Percentiles rank a stretch among this genome's conserved stretches.
Evolutionary conservation across 2,888 invertebrate genomes (phyloP).

Genomic region (Sesamia inferens): DNA sequence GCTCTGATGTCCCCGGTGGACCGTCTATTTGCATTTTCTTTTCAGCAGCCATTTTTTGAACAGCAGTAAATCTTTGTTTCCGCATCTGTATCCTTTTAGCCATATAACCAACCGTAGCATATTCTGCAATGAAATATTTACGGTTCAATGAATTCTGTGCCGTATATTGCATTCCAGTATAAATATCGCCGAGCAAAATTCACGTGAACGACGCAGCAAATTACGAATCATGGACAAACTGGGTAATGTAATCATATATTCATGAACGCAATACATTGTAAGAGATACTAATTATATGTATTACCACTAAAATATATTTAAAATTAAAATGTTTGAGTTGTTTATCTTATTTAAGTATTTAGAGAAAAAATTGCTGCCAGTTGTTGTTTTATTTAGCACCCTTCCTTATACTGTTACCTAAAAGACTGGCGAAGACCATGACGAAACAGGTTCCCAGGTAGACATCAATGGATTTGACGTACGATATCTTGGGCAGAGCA

Average conservation of each 20-base stretch:
- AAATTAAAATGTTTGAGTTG: not conserved
- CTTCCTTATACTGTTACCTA: constrained; percentile 91
- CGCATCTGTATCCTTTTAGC: constrained; percentile 99
- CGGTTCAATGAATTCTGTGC: constrained; percentile 19
- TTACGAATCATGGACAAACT: constrained; percentile 8
- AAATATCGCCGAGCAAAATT: constrained; percentile 51
- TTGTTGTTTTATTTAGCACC: constrained; percentile 36
- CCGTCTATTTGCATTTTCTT: constrained; percentile 96
- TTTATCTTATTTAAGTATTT: not conserved
- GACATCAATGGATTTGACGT: constrained; percentile 99
- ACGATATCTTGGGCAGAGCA: constrained; percentile 99
- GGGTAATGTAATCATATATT: constrained; percentile 13
- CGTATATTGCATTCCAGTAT: not conserved
- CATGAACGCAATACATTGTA: constrained; percentile 1
- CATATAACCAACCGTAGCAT: constrained; percentile 99
- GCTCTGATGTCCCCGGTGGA: constrained; percentile 91
- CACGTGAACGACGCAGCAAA: constrained; percentile 28
- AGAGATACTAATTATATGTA: not conserved
- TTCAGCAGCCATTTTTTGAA: constrained; percentile 97
- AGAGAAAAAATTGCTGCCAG: constrained; percentile 3
- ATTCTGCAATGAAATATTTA: constrained; percentile 92
- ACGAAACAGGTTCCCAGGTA: constrained; percentile 99
- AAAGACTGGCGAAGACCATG: constrained; percentile 99
- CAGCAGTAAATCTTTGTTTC: constrained; percentile 96
- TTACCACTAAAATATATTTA: not conserved